Evolutionary conservation across 2,888 invertebrate species (phyloP).

Genomic region (Nipponacmea schrenckii): DNA sequence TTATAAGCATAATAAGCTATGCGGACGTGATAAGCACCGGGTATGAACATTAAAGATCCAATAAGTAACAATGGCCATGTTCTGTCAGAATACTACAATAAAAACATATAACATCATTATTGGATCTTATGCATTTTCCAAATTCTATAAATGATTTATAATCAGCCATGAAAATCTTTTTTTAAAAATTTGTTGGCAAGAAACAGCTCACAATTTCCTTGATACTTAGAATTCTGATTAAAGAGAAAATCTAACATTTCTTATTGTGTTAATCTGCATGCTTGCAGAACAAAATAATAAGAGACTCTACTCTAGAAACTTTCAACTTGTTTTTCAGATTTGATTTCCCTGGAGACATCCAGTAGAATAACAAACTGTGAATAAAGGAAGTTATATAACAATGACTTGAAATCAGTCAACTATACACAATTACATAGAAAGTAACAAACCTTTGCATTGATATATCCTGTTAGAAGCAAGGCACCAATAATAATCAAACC

Average conservation of each 20-base stretch:
- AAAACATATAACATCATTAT: slow-evolving; percentile 10
- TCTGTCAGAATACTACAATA: slow-evolving; percentile 80
- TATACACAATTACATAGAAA: neutral
- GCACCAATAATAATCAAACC: slow-evolving; percentile 80
- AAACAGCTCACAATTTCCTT: too few relatives aligned
- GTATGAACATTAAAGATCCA: slow-evolving; percentile 89
- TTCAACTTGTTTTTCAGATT: too few relatives aligned
- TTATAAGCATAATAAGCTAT: slow-evolving; percentile 88
- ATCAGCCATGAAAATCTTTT: too few relatives aligned
- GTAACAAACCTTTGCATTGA: slow-evolving; percentile 72
- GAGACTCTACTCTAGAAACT: too few relatives aligned
- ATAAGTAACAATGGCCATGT: slow-evolving; percentile 90
- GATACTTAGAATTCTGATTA: neutral
- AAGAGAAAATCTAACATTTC: neutral
- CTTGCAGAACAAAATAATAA: too few relatives aligned
- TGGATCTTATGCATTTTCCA: too few relatives aligned
- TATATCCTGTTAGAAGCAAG: slow-evolving; percentile 83
- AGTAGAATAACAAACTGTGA: too few relatives aligned
- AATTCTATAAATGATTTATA: too few relatives aligned
- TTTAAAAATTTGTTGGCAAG: too few relatives aligned
- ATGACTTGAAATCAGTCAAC: too few relatives aligned
- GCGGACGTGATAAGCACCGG: slow-evolving; percentile 89
- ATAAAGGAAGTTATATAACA: too few relatives aligned
- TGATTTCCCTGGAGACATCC: too few relatives aligned
- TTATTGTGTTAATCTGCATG: neutral